Evolutionary conservation across 2,113 vertebrate genomes (phyloP).

Genomic region (Stictonetta naevosa): DNA sequence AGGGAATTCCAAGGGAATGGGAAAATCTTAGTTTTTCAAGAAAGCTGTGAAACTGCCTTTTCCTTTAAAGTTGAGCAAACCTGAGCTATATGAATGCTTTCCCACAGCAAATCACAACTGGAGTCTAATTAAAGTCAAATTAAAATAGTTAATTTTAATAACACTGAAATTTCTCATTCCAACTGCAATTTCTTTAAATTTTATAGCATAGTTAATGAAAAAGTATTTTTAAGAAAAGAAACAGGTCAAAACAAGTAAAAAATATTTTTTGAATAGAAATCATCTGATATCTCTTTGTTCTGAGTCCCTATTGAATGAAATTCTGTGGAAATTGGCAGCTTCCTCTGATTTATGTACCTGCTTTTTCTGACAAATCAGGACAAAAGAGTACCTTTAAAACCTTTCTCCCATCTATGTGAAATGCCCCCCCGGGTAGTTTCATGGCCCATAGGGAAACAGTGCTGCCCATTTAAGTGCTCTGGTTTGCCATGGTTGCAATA

Average conservation of each 20-base stretch:
- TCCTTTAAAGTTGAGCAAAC: neutral
- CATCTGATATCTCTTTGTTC: neutral
- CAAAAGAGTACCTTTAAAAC: neutral
- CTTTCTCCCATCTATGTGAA: neutral
- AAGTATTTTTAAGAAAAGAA: neutral
- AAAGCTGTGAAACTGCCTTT: neutral
- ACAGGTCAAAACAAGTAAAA: neutral
- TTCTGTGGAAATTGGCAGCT: neutral
- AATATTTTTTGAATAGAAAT: neutral
- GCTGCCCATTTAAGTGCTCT: neutral
- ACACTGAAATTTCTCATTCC: neutral
- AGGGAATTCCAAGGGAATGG: neutral
- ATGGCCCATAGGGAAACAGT: neutral
- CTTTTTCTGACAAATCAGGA: neutral
- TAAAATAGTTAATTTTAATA: neutral
- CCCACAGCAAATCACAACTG: neutral
- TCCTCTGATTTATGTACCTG: neutral
- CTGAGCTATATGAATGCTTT: neutral
- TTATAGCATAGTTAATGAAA: neutral
- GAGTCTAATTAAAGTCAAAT: neutral
- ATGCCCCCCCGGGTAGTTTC: neutral
- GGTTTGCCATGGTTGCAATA: neutral
- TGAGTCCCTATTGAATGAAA: neutral
- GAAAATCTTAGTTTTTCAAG: neutral
- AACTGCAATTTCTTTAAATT: neutral